These are phyloP conservation scores for Trissonchulus sp. DNA, from an alignment of 2,888 invertebrate genomes.

Conservation along the genomic window DNA sequence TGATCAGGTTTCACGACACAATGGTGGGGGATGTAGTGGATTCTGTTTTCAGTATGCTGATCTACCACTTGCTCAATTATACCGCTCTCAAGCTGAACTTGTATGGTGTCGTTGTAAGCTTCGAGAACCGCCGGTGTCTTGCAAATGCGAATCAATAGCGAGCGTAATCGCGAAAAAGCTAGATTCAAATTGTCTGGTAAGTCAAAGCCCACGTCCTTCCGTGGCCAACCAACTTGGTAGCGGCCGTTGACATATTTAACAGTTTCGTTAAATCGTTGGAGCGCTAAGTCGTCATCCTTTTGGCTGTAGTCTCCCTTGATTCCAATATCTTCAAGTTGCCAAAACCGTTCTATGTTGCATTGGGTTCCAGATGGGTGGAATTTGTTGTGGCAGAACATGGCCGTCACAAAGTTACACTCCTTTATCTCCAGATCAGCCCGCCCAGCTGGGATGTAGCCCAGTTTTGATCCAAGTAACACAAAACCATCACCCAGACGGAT, in stretches of 20 bases:
- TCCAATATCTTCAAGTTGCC: constrained; percentile 12
- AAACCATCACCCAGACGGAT: neutral
- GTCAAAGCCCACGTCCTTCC: neutral
- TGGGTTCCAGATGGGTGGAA: neutral
- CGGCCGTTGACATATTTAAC: neutral
- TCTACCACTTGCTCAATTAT: constrained; percentile 31
- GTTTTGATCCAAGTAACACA: neutral
- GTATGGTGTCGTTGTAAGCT: constrained; percentile 30
- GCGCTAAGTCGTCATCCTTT: constrained; percentile 17
- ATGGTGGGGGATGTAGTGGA: constrained; percentile 38
- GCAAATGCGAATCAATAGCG: constrained; percentile 5
- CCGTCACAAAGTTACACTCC: neutral
- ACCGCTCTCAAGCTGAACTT: constrained; percentile 26
- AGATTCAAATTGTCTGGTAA: neutral
- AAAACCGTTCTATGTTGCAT: constrained; percentile 15
- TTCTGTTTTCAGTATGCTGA: neutral
- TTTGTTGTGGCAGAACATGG: neutral
- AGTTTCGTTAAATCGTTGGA: constrained; percentile 10
- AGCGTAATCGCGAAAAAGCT: constrained; percentile 15
- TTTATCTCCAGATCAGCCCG: neutral
- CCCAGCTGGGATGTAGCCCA: constrained; percentile 3
- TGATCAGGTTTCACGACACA: constrained; percentile 34
- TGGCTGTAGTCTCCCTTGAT: neutral
- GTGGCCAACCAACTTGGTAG: constrained; percentile 7
- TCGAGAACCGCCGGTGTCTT: constrained; percentile 15